These are phyloP conservation scores for Anastatus disparis DNA, from an alignment of 1,140 invertebrate species.

Conservation along the genomic window DNA sequence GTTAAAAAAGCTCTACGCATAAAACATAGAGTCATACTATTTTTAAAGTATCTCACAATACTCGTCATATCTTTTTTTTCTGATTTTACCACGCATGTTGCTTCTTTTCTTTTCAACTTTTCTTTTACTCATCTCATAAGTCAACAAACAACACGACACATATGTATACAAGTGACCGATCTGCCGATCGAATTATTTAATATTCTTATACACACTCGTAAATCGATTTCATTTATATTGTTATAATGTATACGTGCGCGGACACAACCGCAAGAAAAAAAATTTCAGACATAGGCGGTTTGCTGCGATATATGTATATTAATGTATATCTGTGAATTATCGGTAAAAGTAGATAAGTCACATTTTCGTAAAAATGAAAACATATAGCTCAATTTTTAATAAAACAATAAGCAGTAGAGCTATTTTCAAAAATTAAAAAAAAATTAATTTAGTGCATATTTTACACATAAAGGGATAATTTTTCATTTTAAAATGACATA, in stretches of 20 bases:
- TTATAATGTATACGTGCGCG: conserved; percentile 1
- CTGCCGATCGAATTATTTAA: neutral
- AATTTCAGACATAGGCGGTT: neutral
- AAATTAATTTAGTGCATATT: too few species aligned
- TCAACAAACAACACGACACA: conserved; percentile 14
- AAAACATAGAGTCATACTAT: conserved; percentile 6
- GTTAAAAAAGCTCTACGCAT: conserved; percentile 27
- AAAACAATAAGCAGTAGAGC: too few species aligned
- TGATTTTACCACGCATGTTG: neutral
- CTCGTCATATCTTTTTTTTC: too few species aligned
- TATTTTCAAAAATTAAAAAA: too few species aligned
- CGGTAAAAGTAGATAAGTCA: too few species aligned
- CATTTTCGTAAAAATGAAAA: too few species aligned
- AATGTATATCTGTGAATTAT: too few species aligned
- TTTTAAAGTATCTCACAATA: neutral
- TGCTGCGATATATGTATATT: too few species aligned
- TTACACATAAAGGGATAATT: too few species aligned
- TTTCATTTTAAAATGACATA: too few species aligned
- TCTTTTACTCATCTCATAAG: neutral
- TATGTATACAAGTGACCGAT: conserved; percentile 27
- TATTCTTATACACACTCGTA: conserved; percentile 6
- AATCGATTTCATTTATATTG: conserved; percentile 9
- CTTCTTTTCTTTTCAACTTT: neutral
- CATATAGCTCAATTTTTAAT: too few species aligned
- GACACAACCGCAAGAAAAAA: neutral